phyloP scores from a whole-genome alignment of 1,140 invertebrate genomes.

The Aphelenchoides fujianensis region DNA sequence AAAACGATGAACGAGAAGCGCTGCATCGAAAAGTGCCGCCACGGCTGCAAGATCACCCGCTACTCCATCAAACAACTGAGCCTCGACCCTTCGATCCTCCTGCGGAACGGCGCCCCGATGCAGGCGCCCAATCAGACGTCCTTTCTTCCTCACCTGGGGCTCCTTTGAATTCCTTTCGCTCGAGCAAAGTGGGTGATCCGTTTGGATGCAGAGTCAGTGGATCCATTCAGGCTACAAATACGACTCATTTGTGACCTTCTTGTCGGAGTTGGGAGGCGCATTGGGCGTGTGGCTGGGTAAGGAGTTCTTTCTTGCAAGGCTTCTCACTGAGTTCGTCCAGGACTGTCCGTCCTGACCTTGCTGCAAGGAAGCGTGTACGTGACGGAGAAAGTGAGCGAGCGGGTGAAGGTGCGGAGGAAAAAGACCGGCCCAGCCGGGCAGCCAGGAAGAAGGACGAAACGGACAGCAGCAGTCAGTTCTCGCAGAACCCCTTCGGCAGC shows the following conservation, averaged over 20 bases:
- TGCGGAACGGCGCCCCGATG: neutral
- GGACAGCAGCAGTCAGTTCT: neutral
- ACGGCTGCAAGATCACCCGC: slow-evolving; percentile 6
- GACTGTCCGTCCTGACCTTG: neutral
- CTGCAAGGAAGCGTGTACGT: slow-evolving; percentile 12
- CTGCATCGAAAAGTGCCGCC: neutral
- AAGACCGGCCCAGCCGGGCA: neutral
- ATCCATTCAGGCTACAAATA: neutral
- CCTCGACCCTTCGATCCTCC: neutral
- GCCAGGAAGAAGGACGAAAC: neutral
- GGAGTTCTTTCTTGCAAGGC: too few relatives aligned
- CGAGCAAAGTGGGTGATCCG: neutral
- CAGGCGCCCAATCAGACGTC: neutral
- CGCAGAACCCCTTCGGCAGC: slow-evolving; percentile 4
- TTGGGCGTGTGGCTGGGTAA: slow-evolving; percentile 2
- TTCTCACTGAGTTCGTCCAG: too few relatives aligned
- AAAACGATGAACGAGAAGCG: neutral
- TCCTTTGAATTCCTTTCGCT: slow-evolving; percentile 1
- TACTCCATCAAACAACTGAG: neutral
- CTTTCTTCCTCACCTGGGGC: neutral
- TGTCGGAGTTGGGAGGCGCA: slow-evolving; percentile 1
- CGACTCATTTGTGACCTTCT: neutral
- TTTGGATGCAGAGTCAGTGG: neutral
- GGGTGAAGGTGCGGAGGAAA: neutral
- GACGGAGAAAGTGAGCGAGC: neutral